Base-by-base conservation (phyloP, 2,797 vertebrate genomes). In the Novumbra hubbsi region DNA sequence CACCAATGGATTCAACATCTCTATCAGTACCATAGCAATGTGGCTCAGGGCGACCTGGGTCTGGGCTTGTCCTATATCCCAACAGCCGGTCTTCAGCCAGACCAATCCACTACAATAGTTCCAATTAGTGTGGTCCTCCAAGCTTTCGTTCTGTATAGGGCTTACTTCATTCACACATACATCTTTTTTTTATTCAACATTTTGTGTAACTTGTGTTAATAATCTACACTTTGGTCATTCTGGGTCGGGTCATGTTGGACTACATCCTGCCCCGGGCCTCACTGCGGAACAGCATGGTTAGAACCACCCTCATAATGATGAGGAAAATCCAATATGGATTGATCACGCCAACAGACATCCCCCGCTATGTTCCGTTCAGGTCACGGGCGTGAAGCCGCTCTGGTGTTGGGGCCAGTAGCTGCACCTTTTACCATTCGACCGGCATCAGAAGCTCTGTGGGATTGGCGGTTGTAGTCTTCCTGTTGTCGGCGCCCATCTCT, bases 391-490 rank as follows among this genome's bases (percentile, higher is more conserved):
- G 5, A 28, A 15, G 60, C 27, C 30, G 60, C 27, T 63, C 14
- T 9, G 27, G 60, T 8, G 28, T 11, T 28, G 60, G 60, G 24
- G 27, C 60, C 16, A 16, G 7, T 16, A 64, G 28, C 32, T 28
- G 16, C 28, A 14, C 16, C 62, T 32, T 32, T 64, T 6, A 17
- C 27, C 14, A 17, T 64, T 28, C 11, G 63, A 30, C 30, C 5
- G 28, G 24, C 62, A n/a, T 91, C 81, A 94, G 74, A 95, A 90
- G 66, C 91, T 93, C 73, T 90, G 87, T 66, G 85, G 78, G 57
- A 86, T 83, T 80, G 83, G 8, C 65, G n/a, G n/a, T n/a, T n/a
- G n/a, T n/a, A n/a, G n/a, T 79, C 80, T 85, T 87, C 76, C 73
- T 83, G 52, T 81, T 78, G 49, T 89, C 83, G 32, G 75, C 80